A percentile compares a stretch with the other conserved stretches of the same genome.
These are phyloP conservation scores for Phrynocephalus versicolor DNA, from an alignment of 2,113 vertebrate genomes.

Conservation along the genomic window DNA sequence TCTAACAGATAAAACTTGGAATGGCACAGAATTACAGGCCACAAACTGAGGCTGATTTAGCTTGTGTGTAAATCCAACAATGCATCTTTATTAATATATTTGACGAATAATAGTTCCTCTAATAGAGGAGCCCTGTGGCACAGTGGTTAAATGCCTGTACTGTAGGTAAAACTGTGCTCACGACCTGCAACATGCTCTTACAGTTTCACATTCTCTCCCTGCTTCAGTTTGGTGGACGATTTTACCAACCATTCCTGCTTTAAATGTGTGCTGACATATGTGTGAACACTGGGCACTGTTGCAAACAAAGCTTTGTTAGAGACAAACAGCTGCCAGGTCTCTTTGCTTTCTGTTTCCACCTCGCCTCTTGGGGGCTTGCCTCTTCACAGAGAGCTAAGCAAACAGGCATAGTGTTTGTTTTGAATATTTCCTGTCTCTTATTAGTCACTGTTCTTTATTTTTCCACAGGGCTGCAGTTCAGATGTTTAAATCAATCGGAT, in stretches of 20 bases:
- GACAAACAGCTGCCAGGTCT: background rate
- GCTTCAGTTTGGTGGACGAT: too few relatives aligned
- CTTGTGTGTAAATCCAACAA: too few relatives aligned
- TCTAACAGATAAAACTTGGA: too few relatives aligned
- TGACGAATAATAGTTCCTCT: too few relatives aligned
- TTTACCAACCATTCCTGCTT: background rate
- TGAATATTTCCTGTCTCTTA: background rate
- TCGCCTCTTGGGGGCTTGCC: slow-evolving; percentile 4
- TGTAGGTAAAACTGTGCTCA: too few relatives aligned
- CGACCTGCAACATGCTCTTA: accelerated
- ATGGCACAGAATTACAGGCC: too few relatives aligned
- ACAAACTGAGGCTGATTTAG: too few relatives aligned
- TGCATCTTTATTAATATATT: too few relatives aligned
- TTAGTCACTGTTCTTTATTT: slow-evolving; percentile 15
- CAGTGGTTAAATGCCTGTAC: too few relatives aligned
- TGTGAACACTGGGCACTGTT: background rate
- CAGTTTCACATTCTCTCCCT: too few relatives aligned
- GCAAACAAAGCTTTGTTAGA: background rate
- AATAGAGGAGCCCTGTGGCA: too few relatives aligned
- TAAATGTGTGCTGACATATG: background rate
- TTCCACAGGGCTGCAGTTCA: slow-evolving; percentile 6
- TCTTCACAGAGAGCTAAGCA: slow-evolving; percentile 16
- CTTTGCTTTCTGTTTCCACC: background rate
- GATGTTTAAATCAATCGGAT: slow-evolving; percentile 17
- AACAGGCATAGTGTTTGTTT: slow-evolving; percentile 11